Percentiles rank a stretch among this genome's conserved stretches.
Conservation (phyloP, 2,888 invertebrate genomes). For the Theodoxus fluviatilis region DNA sequence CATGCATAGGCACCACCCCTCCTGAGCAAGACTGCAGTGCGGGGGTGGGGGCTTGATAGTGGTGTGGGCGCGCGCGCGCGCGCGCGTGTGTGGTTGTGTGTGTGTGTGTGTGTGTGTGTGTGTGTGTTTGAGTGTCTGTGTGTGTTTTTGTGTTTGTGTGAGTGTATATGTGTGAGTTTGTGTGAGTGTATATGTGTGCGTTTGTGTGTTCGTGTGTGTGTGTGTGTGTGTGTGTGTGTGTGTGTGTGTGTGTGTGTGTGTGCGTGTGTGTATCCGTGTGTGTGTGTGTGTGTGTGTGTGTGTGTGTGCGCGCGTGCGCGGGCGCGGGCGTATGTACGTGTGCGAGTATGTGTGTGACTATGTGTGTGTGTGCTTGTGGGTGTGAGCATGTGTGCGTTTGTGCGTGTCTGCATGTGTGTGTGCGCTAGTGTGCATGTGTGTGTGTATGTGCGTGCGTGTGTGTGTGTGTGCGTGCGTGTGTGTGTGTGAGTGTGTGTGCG, state of each 20-base stretch:
- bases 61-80: no score
- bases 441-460: conserved; percentile 6
- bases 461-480: neutral
- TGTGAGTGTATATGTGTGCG: no score
- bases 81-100: no score
- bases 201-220: neutral
- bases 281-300: conserved; percentile 13
- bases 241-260: neutral
- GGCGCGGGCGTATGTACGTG: neutral
- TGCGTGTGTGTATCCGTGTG: neutral
- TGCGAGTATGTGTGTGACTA: conserved; percentile 7
- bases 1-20: no score
- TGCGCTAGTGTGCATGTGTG: neutral
- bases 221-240: neutral
- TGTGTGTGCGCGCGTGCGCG: neutral
- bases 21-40: no score
- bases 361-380: conserved; percentile 3
- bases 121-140: no score
- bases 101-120: no score
- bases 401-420: conserved; percentile 10
- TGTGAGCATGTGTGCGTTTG: neutral
- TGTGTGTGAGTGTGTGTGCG: neutral
- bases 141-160: no score
- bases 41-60: no score
- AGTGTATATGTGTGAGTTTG: no score